Evolutionary conservation across 2,888 invertebrate species (phyloP), one percentile per base, ranked within the genome.

Genomic region (Standfussiana lucernea): DNA sequence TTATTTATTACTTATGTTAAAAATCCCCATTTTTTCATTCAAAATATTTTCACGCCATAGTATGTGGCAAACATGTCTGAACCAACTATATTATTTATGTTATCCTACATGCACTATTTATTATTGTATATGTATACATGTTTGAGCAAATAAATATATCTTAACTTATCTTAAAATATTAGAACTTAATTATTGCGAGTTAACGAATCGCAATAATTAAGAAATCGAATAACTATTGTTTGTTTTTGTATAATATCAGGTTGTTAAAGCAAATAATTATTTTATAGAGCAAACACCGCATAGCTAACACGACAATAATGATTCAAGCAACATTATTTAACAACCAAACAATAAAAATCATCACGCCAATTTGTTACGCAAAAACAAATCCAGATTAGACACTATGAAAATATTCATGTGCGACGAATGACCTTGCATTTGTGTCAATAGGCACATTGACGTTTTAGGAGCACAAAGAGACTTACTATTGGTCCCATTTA

Each of bases 391-490:
- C 50, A 50, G 56, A 65, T 50, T 59, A 66, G 69, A 72, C 75
- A 18, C 3, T 66, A 66, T 21, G 15, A 81, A 61, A 47, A 70
- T 74, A 82, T 79, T 82, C 28, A 70, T 64, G 64, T 65, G 50
- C 53, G 71, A 35, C 50, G 56, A 56, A 72, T 80, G 86, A 65
- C 88, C 88, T 88, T 88, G 85, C 83, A 87, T 61, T 77, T 83
- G 67, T 83, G 80, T 88, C 89, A 88, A 85, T 87, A 88, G 68
- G 75, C 71, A 75, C 84, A 74, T 77, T 77, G 85, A 75, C 89
- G 82, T 75, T 78, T 81, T 67, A 74, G 71, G 77, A 83, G 67
- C 80, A 83, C 88, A 89, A 84, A 75, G 85, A 84, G 80, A 69
- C 82, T 42, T 64, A 64, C 77, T 85, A 83, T 83, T 78, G 70